Evolutionary conservation across 2,888 invertebrate genomes (phyloP).

Genomic region (Philonicus albiceps): DNA sequence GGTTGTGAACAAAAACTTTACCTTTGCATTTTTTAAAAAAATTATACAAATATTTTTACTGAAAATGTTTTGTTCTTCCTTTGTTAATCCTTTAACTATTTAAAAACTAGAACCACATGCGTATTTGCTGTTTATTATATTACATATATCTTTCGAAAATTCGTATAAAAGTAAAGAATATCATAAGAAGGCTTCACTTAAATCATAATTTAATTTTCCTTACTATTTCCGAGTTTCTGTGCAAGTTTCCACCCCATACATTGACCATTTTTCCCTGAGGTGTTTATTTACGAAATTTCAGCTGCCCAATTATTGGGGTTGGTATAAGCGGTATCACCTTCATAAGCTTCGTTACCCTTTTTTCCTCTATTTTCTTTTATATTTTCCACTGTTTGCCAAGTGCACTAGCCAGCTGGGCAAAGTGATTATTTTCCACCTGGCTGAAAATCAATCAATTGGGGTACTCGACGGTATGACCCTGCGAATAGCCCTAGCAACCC

Average conservation of each 20-base stretch:
- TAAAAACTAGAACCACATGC: too few species aligned
- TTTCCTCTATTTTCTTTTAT: background rate
- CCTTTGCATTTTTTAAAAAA: too few species aligned
- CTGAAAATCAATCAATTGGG: conserved; percentile 28
- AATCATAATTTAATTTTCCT: background rate
- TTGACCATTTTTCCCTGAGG: background rate
- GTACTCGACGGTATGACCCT: conserved; percentile 8
- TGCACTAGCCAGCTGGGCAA: background rate
- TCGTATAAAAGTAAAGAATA: background rate
- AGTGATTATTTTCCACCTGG: conserved; percentile 30
- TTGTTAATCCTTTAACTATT: too few species aligned
- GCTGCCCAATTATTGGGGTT: background rate
- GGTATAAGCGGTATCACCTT: background rate
- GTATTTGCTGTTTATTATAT: too few species aligned
- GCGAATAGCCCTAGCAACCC: conserved; percentile 46
- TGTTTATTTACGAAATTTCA: background rate
- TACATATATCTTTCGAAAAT: too few species aligned
- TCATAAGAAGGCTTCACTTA: background rate
- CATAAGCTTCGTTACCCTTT: background rate
- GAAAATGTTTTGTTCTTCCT: too few species aligned
- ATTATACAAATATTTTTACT: too few species aligned
- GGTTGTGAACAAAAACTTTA: too few species aligned
- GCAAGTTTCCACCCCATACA: background rate
- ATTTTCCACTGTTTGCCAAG: background rate
- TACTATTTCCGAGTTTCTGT: background rate